phyloP scores from a whole-genome alignment of 2,888 invertebrate genomes.

The Oligia strigilis region DNA sequence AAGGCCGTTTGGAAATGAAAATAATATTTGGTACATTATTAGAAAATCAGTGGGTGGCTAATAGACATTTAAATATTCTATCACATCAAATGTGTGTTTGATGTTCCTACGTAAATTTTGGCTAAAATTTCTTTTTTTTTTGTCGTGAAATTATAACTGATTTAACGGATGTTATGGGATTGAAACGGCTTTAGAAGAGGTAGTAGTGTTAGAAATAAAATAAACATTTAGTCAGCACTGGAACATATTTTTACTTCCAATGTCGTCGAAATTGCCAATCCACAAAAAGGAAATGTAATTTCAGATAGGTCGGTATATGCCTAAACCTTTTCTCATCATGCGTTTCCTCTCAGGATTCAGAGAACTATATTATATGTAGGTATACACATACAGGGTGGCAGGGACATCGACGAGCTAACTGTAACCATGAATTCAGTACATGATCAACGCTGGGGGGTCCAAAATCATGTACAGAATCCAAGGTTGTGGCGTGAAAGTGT shows the following conservation, averaged over 20 bases:
- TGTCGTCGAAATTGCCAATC: constrained; percentile 6
- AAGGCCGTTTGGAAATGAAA: constrained; percentile 76
- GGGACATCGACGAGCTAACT: not conserved
- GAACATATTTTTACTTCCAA: not conserved
- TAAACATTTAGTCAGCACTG: not conserved
- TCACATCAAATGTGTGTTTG: constrained; percentile 53
- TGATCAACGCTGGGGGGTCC: not conserved
- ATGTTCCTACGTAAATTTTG: constrained; percentile 29
- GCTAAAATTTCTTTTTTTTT: constrained; percentile 38
- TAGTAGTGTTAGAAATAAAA: not conserved
- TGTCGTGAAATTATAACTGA: not conserved
- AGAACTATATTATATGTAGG: too few species aligned
- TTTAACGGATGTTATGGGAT: constrained; percentile 4
- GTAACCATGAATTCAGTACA: not conserved
- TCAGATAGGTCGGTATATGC: not conserved
- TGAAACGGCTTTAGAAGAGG: not conserved
- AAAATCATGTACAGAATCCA: not conserved
- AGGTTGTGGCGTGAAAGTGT: not conserved
- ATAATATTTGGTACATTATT: constrained; percentile 74
- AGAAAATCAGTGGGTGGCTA: constrained; percentile 69
- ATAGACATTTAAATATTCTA: constrained; percentile 64
- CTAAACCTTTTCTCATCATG: not conserved
- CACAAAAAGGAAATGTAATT: constrained; percentile 11
- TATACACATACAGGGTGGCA: not conserved
- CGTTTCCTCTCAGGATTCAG: not conserved